phyloP scores from a whole-genome alignment of 2,888 invertebrate species.

The Papilio elwesi region DNA sequence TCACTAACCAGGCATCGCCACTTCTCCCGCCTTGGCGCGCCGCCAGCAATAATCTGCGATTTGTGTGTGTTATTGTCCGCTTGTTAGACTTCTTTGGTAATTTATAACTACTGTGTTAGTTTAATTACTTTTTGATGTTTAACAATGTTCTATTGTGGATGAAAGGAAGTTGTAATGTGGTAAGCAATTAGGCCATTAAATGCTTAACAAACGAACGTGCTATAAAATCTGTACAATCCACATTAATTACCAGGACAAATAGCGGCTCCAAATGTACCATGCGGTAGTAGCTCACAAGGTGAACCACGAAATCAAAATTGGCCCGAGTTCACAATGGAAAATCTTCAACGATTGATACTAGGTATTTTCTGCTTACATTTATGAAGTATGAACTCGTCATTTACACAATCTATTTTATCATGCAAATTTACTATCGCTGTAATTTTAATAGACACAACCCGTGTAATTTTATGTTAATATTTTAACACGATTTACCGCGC shows the following conservation, averaged over 20 bases:
- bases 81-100: constrained; percentile 16
- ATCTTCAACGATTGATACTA: no score
- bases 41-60: constrained; percentile 42
- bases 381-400: no score
- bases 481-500: constrained; percentile 15
- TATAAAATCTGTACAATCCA: not conserved
- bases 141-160: not conserved
- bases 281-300: no score
- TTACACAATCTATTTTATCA: no score
- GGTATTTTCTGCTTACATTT: no score
- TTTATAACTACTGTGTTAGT: not conserved
- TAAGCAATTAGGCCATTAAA: not conserved
- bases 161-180: not conserved
- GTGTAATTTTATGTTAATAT: not conserved
- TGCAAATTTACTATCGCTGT: not conserved
- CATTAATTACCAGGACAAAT: not conserved
- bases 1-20: constrained; percentile 20
- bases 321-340: no score
- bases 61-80: constrained; percentile 41
- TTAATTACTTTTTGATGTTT: not conserved
- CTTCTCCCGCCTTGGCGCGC: constrained; percentile 40
- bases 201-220: not conserved
- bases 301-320: not conserved
- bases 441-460: not conserved
- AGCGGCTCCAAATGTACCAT: no score